Evolutionary conservation across 2,888 invertebrate genomes (phyloP).

Genomic region (Leucania comma): DNA sequence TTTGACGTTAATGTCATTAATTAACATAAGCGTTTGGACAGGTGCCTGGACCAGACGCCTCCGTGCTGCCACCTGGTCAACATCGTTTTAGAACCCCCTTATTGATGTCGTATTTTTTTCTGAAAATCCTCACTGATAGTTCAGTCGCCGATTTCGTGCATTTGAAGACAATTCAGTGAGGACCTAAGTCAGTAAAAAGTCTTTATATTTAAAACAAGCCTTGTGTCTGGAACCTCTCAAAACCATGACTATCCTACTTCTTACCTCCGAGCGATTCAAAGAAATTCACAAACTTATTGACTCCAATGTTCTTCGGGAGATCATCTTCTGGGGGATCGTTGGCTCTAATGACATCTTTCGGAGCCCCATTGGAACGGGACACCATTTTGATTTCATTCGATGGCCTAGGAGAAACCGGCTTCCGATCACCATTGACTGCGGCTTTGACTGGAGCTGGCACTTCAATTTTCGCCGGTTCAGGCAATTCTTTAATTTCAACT

Average conservation of each 20-base stretch:
- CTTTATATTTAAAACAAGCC: not conserved
- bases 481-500: conserved; percentile 29
- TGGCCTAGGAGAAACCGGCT: conserved; percentile 65
- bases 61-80: too few species aligned
- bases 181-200: not conserved
- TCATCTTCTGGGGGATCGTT: conserved; percentile 88
- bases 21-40: too few species aligned
- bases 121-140: not conserved
- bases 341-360: conserved; percentile 86
- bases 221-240: not conserved
- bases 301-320: conserved; percentile 87
- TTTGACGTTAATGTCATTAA: too few species aligned
- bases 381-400: conserved; percentile 88
- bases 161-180: not conserved
- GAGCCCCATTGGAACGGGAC: conserved; percentile 76
- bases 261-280: conserved; percentile 88
- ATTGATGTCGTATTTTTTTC: too few species aligned
- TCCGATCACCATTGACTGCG: conserved; percentile 45
- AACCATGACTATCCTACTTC: conserved; percentile 73
- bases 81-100: too few species aligned
- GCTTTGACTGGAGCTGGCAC: conserved; percentile 16
- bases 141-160: not conserved
- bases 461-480: conserved; percentile 44
- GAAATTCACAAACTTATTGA: conserved; percentile 88
- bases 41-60: too few species aligned